Evolutionary conservation across 1,140 invertebrate species (phyloP), one percentile per base, ranked within the genome.

Genomic region (Anthonomus grandis): DNA sequence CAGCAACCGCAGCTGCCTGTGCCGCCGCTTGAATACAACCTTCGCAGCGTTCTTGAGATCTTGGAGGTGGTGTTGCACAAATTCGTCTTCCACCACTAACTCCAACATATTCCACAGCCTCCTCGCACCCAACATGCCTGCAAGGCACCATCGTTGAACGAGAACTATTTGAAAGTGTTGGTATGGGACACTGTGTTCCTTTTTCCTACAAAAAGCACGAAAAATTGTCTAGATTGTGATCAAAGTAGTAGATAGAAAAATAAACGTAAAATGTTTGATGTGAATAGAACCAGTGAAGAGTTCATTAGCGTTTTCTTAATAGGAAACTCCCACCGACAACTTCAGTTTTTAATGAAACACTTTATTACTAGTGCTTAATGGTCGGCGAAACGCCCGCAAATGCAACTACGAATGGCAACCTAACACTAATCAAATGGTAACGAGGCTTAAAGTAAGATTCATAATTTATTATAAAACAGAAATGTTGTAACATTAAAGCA

Each of bases 51-150:
- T 59, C 57, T 18, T 52, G 50, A 41, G 50, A 44, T 25, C 57
- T 78, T 3, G 78, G 76, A n/a, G 81, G 79, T 47, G 81, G 83
- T 13, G 80, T 80, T 60, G 78, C 78, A 54, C 81, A 82, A 15
- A 82, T 77, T 51, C 82, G 76, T 17, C 83, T 75, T 0, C 76
- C 77, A 15, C 76, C 79, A 23, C 75, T 77, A 3, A 76, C 76
- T 10, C 79, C 80, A 56, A 81, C 79, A 66, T 81, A 82, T 60
- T 81, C 80, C 65, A 79, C 75, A 54, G 74, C 74, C 51, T 65
- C 69, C 47, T 70, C 64, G 60, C 67, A 67, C 6, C 67, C 59
- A n/a, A 64, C 59, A 44, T 71, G 71, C 36, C 70, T 56, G 47
- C 69, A 65, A 56, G 57, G 21, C 3, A 53, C 27, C n/a, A 53